Conservation (phyloP, 2,797 vertebrate species). For the Rhinichthys osculus region DNA sequence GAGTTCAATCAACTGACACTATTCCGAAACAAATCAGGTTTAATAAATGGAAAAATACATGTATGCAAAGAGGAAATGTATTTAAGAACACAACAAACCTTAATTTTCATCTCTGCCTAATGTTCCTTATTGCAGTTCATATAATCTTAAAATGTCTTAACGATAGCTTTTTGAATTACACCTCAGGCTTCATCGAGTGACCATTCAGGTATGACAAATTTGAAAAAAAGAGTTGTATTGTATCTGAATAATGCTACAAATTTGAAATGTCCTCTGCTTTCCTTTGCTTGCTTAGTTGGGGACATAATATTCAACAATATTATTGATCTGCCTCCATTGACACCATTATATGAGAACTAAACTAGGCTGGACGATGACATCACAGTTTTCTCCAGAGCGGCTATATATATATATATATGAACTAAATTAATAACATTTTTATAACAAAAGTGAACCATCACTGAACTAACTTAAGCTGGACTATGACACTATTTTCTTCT, state of each 20-base stretch:
- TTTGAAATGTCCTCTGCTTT: not conserved
- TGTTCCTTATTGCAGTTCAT: not conserved
- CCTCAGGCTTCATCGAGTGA: not conserved
- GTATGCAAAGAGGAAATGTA: slow-evolving; percentile 4
- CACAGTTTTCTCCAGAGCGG: no score
- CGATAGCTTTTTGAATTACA: slow-evolving; percentile 21
- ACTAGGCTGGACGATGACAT: no score
- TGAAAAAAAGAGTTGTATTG: not conserved
- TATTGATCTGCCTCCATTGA: no score
- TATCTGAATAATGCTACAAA: slow-evolving; percentile 13
- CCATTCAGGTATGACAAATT: slow-evolving; percentile 28
- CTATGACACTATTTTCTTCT: no score
- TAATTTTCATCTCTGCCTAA: slow-evolving; percentile 13
- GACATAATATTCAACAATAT: no score
- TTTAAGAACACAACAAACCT: slow-evolving; percentile 12
- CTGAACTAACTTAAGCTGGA: no score
- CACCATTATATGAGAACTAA: no score
- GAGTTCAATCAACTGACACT: slow-evolving; percentile 4
- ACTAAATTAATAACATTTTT: no score
- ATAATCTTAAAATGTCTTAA: slow-evolving; percentile 19
- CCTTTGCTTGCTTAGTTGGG: no score
- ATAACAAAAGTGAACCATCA: no score
- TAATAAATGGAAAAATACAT: slow-evolving; percentile 12
- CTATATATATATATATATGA: no score
- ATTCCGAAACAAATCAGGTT: slow-evolving; percentile 27